Percentiles rank a stretch among this genome's conserved stretches.
These are phyloP conservation scores for Agrotis puta DNA, from an alignment of 2,888 invertebrate genomes.

Conservation along the genomic window DNA sequence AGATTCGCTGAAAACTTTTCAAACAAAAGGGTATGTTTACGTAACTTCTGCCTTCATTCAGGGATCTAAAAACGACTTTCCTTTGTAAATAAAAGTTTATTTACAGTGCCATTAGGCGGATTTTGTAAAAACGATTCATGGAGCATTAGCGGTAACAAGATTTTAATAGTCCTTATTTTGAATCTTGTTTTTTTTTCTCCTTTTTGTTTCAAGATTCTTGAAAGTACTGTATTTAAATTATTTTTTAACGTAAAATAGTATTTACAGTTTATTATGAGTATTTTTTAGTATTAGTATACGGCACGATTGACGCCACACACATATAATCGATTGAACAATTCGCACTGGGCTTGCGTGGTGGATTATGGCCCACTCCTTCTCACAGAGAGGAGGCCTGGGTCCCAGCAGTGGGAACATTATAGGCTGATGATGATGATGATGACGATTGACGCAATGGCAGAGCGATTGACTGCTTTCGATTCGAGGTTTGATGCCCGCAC, in stretches of 20 bases:
- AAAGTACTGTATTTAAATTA: neutral
- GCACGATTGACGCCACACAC: no score
- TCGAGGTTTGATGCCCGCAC: no score
- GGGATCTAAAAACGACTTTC: conserved; percentile 40
- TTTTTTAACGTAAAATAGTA: neutral
- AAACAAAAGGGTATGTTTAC: conserved; percentile 58
- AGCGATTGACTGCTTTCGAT: no score
- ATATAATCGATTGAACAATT: no score
- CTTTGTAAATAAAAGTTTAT: conserved; percentile 46
- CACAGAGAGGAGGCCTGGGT: no score
- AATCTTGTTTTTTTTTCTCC: neutral
- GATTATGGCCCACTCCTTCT: no score
- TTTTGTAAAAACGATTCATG: conserved; percentile 48
- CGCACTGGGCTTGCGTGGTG: no score
- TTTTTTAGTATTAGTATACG: no score
- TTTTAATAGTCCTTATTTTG: conserved; percentile 40
- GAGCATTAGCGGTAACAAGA: conserved; percentile 49
- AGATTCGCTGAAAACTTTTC: conserved; percentile 47
- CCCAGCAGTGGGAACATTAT: no score
- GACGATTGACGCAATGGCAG: no score
- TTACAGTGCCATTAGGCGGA: conserved; percentile 40
- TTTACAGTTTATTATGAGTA: no score
- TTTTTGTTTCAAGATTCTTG: neutral
- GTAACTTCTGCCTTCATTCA: conserved; percentile 44
- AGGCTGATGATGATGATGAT: no score